phyloP scores from a whole-genome alignment of 2,888 invertebrate genomes.

The Eutolmus rufibarbis region DNA sequence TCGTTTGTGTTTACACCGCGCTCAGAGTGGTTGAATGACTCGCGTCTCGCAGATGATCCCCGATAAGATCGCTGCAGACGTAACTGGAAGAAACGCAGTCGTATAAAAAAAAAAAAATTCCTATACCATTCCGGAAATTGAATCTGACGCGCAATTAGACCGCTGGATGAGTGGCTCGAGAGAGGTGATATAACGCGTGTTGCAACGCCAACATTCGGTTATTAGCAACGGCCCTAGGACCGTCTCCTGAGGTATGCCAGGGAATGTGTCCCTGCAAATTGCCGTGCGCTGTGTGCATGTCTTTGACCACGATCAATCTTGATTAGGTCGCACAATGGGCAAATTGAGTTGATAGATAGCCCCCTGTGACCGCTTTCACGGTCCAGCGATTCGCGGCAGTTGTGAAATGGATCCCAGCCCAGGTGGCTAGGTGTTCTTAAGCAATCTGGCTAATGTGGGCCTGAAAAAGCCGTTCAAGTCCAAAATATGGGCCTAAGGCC shows the following conservation, averaged over 20 bases:
- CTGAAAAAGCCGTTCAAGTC: background rate
- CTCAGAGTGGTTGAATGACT: background rate
- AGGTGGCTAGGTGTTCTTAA: background rate
- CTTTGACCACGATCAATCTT: background rate
- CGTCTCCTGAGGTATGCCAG: background rate
- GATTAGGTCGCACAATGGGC: slow-evolving; percentile 16
- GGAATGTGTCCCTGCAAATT: background rate
- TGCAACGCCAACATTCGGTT: background rate
- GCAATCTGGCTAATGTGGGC: background rate
- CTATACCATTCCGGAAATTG: background rate
- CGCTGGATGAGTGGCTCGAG: background rate
- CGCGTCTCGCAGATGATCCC: background rate
- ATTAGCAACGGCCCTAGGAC: background rate
- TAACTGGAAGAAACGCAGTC: background rate
- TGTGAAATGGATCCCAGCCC: background rate
- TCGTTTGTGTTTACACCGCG: background rate
- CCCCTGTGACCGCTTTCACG: background rate
- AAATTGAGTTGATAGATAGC: slow-evolving; percentile 6
- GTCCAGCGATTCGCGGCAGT: background rate
- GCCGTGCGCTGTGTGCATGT: background rate
- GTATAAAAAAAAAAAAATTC: background rate
- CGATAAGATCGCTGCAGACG: background rate
- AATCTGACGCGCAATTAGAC: background rate
- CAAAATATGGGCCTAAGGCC: background rate
- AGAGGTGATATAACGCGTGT: background rate